Base-by-base conservation (phyloP, 2,113 vertebrate genomes). In the Pogona vitticeps region DNA sequence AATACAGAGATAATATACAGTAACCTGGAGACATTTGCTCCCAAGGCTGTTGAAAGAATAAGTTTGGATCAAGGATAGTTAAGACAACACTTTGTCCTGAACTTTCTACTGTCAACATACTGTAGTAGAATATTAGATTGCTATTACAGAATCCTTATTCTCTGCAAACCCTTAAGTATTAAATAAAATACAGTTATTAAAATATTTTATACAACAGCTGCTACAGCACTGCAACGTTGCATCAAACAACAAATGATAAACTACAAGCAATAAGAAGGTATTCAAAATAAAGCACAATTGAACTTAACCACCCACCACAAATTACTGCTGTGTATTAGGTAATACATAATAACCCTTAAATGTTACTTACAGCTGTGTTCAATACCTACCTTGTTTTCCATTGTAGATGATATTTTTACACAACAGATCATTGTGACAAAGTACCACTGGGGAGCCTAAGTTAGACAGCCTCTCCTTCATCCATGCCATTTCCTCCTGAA, bases 321-420 rank as follows among this genome's bases (percentile, higher is more conserved):
- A 5, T 20, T 63, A 82, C 0, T 90, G 14, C 82, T 76, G 85
- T 40, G 91, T 72, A 92, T 61, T 63, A 89, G 86, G 81, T 23
- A 94, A 90, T 56, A 80, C 65, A 86, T 33, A 13, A 61, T 36
- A 33, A 94, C 36, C 61, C 77, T 52, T 80, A 90, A 92, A 76
- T 1, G 67, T 79, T 93, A 90, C 92, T 94, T 93, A 95, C 93
- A 94, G 91, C 42, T 94, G 20, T 56, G 73, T 91, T 92, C 91
- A 93, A 90, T 59, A 97, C 98, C 96, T 97, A 99, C 99, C 98
- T 97, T 96, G 95, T 94, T 97, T 97, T 95, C 97, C 96, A 94
- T 98, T 98, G 96, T 97, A 99, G 96, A 99, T 99, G 93, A 99
- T 99, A 95, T 99, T 99, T 96, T 99, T 99, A 97, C 98, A 99